These are phyloP conservation scores for Gadopsis bispinosus DNA, from an alignment of 2,797 vertebrate species.

Conservation along the genomic window DNA sequence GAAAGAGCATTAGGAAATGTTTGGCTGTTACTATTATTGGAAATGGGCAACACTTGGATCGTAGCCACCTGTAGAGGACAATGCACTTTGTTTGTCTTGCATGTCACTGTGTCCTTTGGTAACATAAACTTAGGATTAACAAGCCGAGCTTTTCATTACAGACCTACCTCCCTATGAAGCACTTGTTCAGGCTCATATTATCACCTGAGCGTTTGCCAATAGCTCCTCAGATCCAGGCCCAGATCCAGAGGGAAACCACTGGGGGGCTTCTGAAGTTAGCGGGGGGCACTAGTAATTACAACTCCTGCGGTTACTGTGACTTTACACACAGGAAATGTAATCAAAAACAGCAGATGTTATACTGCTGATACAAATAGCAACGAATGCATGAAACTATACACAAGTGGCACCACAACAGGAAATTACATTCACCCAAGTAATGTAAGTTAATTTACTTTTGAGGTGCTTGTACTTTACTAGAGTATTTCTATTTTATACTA, in stretches of 20 bases:
- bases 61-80: background rate
- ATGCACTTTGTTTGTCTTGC: background rate
- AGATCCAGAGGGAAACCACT: background rate
- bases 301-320: background rate
- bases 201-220: conserved; percentile 15
- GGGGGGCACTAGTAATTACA: background rate
- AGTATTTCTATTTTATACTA: background rate
- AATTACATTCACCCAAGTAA: background rate
- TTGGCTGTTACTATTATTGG: background rate
- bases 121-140: conserved; percentile 6
- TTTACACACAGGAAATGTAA: background rate
- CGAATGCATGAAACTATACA: background rate
- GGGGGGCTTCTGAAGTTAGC: background rate
- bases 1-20: background rate
- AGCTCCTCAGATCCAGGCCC: conserved; percentile 2
- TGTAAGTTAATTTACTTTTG: background rate
- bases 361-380: background rate
- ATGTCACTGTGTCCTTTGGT: conserved; percentile 6
- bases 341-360: background rate
- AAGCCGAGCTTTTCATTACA: conserved; percentile 41
- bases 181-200: conserved; percentile 30
- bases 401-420: background rate
- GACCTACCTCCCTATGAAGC: conserved; percentile 3
- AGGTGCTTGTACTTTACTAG: background rate
- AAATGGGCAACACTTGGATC: background rate